A percentile compares a stretch with the other conserved stretches of the same genome.
These are phyloP conservation scores for Cercocebus atys DNA, from an alignment of 2,113 vertebrate species.

Conservation along the genomic window DNA sequence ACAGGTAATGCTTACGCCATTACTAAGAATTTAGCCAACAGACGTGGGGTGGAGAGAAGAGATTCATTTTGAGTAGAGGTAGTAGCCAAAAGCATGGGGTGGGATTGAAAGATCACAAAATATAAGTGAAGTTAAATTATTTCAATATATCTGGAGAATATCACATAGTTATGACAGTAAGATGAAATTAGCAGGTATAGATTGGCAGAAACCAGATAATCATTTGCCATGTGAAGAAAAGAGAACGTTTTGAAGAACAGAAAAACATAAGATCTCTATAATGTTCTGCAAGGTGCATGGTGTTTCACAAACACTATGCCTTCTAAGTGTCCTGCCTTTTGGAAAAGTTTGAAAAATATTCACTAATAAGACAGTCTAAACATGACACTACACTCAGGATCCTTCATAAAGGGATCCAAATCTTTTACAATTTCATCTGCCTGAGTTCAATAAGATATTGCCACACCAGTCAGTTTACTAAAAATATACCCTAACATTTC, in stretches of 20 bases:
- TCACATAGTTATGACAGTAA: background rate
- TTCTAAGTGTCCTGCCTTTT: background rate
- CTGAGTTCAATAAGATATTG: background rate
- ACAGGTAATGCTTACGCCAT: background rate
- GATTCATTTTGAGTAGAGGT: background rate
- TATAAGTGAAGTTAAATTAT: background rate
- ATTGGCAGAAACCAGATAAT: slow-evolving; percentile 5
- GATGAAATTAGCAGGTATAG: background rate
- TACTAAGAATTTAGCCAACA: slow-evolving; percentile 21
- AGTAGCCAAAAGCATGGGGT: background rate
- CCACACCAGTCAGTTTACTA: background rate
- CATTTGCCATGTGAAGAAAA: background rate
- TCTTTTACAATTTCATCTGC: slow-evolving; percentile 4
- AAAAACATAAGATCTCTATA: background rate
- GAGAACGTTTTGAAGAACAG: background rate
- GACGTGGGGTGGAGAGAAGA: background rate
- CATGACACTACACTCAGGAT: background rate
- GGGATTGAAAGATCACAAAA: background rate
- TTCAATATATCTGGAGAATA: background rate
- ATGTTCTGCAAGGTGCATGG: background rate
- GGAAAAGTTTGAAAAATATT: slow-evolving; percentile 34
- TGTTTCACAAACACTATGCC: slow-evolving; percentile 6
- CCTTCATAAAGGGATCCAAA: slow-evolving; percentile 38
- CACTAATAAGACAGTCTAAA: background rate
- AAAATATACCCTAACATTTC: slow-evolving; percentile 14